These are phyloP conservation scores for Holocentrus rufus DNA, from an alignment of 2,797 vertebrate genomes.

Conservation along the genomic window DNA sequence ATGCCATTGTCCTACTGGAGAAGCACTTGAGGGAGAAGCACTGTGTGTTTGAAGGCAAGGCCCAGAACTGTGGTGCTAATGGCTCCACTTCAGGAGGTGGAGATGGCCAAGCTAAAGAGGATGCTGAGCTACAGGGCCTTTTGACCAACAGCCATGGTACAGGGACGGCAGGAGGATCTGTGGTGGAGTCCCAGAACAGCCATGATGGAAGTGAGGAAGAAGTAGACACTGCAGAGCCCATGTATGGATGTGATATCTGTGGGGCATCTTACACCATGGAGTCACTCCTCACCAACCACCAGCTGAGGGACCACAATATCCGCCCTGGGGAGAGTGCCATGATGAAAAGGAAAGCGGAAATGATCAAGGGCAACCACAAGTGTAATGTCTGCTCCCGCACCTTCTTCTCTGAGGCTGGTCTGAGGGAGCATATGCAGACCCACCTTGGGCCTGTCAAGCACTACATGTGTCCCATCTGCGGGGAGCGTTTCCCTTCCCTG, in stretches of 20 bases:
- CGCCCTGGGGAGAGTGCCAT: slow-evolving; percentile 96
- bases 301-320: slow-evolving; percentile 98
- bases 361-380: slow-evolving; percentile 99
- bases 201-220: slow-evolving; percentile 96
- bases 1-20: slow-evolving; percentile 94
- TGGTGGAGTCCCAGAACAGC: slow-evolving; percentile 89
- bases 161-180: slow-evolving; percentile 64
- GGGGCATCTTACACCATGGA: slow-evolving; percentile 99
- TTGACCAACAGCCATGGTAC: slow-evolving; percentile 90
- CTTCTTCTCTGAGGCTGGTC: slow-evolving; percentile 97
- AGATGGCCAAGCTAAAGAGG: slow-evolving; percentile 92
- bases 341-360: slow-evolving; percentile 95
- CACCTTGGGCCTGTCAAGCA: slow-evolving; percentile 99
- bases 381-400: slow-evolving; percentile 98
- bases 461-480: slow-evolving; percentile 99
- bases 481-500: slow-evolving; percentile 97
- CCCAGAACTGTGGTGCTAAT: slow-evolving; percentile 92
- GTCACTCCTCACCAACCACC: slow-evolving; percentile 96
- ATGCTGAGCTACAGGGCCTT: slow-evolving; percentile 90
- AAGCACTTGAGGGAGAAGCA: slow-evolving; percentile 97
- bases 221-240: slow-evolving; percentile 92
- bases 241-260: slow-evolving; percentile 97
- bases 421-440: slow-evolving; percentile 99
- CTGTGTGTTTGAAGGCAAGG: slow-evolving; percentile 95
- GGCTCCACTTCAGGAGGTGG: slow-evolving; percentile 82